phyloP scores from a whole-genome alignment of 1,140 invertebrate species.

The Drosophila burlai region DNA sequence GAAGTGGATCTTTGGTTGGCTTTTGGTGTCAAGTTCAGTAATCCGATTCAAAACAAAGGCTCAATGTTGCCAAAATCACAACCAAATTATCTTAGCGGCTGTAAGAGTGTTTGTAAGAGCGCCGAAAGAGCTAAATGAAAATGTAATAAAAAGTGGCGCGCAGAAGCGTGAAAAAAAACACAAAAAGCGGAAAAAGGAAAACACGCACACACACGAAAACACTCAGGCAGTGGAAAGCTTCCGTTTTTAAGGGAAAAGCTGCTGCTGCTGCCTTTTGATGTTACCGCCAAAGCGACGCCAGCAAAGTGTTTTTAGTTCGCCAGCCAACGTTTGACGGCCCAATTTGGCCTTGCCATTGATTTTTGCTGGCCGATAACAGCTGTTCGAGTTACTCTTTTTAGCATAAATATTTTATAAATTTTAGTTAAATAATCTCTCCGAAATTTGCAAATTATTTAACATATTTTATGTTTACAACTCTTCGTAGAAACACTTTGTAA shows the following conservation, averaged over 20 bases:
- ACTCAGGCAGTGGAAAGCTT: constrained; percentile 59
- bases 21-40: constrained; percentile 67
- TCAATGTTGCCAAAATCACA: constrained; percentile 27
- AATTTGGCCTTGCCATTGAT: constrained; percentile 42
- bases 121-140: constrained; percentile 29
- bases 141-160: constrained; percentile 55
- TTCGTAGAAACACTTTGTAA: neutral
- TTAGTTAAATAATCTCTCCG: neutral
- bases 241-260: constrained; percentile 53
- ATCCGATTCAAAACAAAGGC: constrained; percentile 45
- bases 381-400: neutral
- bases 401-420: neutral
- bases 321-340: constrained; percentile 16
- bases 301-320: constrained; percentile 23
- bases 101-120: constrained; percentile 46
- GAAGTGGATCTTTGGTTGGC: neutral
- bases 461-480: constrained; percentile 8
- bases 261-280: constrained; percentile 22
- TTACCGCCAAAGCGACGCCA: constrained; percentile 70
- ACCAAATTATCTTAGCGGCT: constrained; percentile 45
- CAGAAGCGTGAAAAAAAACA: constrained; percentile 69
- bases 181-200: constrained; percentile 33
- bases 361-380: constrained; percentile 43
- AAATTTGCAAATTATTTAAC: neutral
- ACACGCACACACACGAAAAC: constrained; percentile 11